Percentiles rank a stretch among this genome's conserved stretches.
phyloP scores from a whole-genome alignment of 2,113 vertebrate genomes.

The Hippocampus comes region DNA sequence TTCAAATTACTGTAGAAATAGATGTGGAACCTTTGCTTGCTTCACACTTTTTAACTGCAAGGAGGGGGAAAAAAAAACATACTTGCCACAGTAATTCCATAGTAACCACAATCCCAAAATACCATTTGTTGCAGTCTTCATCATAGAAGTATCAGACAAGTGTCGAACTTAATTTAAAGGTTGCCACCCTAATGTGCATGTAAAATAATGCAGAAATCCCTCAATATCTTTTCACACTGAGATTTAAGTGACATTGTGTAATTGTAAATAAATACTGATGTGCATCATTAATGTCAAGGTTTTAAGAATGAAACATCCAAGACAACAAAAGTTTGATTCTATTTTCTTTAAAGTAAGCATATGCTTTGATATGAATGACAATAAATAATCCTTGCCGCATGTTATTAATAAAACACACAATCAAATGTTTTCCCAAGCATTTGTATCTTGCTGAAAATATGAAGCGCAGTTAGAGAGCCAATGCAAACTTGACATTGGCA shows the following conservation, averaged over 20 bases:
- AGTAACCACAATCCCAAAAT: conserved; percentile 26
- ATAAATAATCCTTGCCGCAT: neutral
- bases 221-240: neutral
- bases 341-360: neutral
- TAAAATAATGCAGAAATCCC: neutral
- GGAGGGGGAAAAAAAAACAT: neutral
- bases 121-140: neutral
- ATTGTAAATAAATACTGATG: neutral
- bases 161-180: neutral
- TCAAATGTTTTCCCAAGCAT: neutral
- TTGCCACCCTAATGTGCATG: neutral
- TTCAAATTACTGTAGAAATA: conserved; percentile 23
- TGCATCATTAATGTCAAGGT: neutral
- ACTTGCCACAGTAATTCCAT: conserved; percentile 37
- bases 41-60: neutral
- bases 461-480: neutral
- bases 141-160: neutral
- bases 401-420: neutral
- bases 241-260: neutral
- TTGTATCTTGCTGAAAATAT: neutral
- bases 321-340: neutral
- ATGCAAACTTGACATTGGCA: neutral
- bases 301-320: neutral
- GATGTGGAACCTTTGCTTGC: conserved; percentile 27
- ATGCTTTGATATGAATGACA: neutral